Percentiles rank a stretch among this genome's conserved stretches.
Conservation (phyloP, 2,888 invertebrate genomes). For the Branchipolynoe longqiensis region DNA sequence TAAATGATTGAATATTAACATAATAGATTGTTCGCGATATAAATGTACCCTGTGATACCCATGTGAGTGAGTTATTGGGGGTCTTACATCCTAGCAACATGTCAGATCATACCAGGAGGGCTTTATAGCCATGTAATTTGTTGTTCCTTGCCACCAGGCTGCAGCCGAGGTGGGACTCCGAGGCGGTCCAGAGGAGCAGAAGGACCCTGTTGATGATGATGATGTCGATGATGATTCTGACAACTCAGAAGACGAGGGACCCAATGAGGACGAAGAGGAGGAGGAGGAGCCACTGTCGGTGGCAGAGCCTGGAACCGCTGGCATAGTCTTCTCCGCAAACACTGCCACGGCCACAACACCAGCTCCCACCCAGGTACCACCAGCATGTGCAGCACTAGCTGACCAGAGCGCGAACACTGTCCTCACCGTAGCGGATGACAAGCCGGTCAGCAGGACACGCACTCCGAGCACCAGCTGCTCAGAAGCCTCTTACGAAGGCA, state of each 20-base stretch:
- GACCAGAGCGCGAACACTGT: not conserved
- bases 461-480: not conserved
- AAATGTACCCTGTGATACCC: too few species aligned
- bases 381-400: too few species aligned
- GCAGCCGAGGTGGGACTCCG: slow-evolving; percentile 73
- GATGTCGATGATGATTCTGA: slow-evolving; percentile 72
- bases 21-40: too few species aligned
- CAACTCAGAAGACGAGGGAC: not conserved
- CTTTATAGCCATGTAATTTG: too few species aligned
- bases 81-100: too few species aligned
- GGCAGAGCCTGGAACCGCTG: not conserved
- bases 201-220: slow-evolving; percentile 68
- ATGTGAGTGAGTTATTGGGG: too few species aligned
- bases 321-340: too few species aligned
- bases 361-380: not conserved
- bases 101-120: too few species aligned
- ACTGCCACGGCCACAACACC: not conserved
- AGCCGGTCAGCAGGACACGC: not conserved
- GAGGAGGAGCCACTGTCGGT: not conserved
- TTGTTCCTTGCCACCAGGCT: too few species aligned
- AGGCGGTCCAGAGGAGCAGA: slow-evolving; percentile 69
- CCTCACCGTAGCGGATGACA: not conserved
- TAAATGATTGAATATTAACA: too few species aligned
- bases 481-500: too few species aligned
- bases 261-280: not conserved